Conservation (phyloP, 2,113 vertebrate genomes). For the Microtus richardsoni region DNA sequence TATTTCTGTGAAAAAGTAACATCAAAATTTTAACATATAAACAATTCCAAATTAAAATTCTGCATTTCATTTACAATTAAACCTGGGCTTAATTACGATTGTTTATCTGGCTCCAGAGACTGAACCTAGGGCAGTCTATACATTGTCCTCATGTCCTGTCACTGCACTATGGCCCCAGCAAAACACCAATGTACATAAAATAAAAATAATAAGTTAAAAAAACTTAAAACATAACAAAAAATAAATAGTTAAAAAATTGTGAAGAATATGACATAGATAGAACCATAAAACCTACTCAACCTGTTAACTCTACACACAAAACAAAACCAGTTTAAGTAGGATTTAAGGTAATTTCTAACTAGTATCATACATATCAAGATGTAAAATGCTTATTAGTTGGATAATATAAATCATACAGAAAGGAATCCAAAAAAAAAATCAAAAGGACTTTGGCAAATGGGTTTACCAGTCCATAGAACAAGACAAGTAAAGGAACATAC, state of each 20-base stretch:
- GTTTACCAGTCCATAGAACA: background rate
- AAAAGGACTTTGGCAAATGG: constrained; percentile 34
- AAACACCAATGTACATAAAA: background rate
- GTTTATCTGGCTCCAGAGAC: background rate
- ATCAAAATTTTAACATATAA: constrained; percentile 22
- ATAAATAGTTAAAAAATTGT: background rate
- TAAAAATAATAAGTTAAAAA: background rate
- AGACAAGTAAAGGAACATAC: constrained; percentile 43
- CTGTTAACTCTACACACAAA: background rate
- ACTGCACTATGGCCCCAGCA: background rate
- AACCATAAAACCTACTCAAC: background rate
- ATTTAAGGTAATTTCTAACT: constrained; percentile 14
- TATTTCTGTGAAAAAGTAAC: constrained; percentile 37
- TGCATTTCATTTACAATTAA: constrained; percentile 50
- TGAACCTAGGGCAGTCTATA: background rate
- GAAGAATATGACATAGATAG: background rate
- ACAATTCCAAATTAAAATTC: background rate
- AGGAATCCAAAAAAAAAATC: background rate
- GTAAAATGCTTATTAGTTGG: background rate
- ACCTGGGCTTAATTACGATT: background rate
- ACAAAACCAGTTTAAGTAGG: constrained; percentile 11
- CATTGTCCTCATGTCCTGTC: background rate
- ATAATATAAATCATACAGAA: constrained; percentile 36
- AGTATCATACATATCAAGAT: background rate
- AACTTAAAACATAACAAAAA: background rate